Evolutionary conservation across 2,113 vertebrate species (phyloP).

Genomic region (Tenebrosternarchus preto): DNA sequence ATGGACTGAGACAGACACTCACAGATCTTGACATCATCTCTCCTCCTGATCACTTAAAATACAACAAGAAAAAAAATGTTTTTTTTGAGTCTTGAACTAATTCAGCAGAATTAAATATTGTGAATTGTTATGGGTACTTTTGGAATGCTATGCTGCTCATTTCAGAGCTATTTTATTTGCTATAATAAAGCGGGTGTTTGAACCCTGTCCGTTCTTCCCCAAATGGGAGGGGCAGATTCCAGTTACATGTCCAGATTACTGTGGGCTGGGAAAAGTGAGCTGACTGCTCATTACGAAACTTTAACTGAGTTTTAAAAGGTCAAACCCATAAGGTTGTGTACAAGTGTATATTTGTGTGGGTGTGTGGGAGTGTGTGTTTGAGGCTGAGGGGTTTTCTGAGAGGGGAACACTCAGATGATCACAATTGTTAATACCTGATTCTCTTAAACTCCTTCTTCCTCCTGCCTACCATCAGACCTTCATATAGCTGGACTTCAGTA

Average conservation of each 20-base stretch:
- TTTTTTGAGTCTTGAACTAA: background rate
- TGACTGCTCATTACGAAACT: background rate
- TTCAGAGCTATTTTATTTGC: background rate
- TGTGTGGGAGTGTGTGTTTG: background rate
- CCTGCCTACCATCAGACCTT: background rate
- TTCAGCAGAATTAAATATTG: background rate
- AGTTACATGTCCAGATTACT: background rate
- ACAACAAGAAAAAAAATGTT: background rate
- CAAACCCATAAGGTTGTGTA: background rate
- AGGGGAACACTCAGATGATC: background rate
- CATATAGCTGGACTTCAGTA: slow-evolving; percentile 5
- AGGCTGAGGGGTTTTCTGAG: slow-evolving; percentile 25
- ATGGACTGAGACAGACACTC: too few relatives aligned
- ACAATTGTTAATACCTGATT: background rate
- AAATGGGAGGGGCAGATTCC: background rate
- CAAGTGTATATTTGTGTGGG: background rate
- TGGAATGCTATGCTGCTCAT: background rate
- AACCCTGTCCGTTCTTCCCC: slow-evolving; percentile 11
- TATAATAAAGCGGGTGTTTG: background rate
- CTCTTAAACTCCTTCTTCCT: background rate
- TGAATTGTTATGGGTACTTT: slow-evolving; percentile 1
- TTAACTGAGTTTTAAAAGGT: slow-evolving; percentile 20
- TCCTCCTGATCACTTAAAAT: too few relatives aligned
- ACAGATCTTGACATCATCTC: too few relatives aligned
- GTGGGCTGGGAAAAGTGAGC: background rate